A percentile compares a stretch with the other conserved stretches of the same genome.
phyloP scores from a whole-genome alignment of 2,888 invertebrate species.

The Phorcus lineatus region DNA sequence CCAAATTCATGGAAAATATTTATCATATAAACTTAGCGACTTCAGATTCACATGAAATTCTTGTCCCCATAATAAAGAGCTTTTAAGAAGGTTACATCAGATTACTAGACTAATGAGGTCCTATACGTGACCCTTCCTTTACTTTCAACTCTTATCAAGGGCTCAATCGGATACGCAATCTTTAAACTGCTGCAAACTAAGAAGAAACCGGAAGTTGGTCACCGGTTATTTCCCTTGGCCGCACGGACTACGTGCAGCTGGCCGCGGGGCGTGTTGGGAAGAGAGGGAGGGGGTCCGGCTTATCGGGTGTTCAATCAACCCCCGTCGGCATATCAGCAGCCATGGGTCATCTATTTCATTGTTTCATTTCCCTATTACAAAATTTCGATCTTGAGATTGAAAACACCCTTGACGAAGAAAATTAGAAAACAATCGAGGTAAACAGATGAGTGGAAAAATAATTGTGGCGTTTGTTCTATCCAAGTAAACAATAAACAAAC shows the following conservation, averaged over 20 bases:
- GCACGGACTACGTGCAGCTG: neutral
- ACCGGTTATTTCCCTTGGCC: slow-evolving; percentile 15
- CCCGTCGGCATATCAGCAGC: neutral
- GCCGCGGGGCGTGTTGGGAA: slow-evolving; percentile 16
- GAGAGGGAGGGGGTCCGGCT: neutral
- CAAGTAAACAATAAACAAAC: too few relatives aligned
- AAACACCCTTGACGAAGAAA: neutral
- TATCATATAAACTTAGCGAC: too few relatives aligned
- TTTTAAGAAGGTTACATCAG: too few relatives aligned
- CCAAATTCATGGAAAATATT: too few relatives aligned
- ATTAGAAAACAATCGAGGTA: slow-evolving; percentile 1
- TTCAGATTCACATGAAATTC: too few relatives aligned
- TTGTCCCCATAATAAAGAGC: too few relatives aligned
- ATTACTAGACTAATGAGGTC: neutral
- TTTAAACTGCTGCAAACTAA: neutral
- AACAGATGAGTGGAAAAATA: neutral
- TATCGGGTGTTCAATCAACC: neutral
- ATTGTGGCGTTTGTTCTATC: too few relatives aligned
- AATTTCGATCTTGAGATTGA: neutral
- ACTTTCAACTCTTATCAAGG: neutral
- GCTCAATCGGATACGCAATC: neutral
- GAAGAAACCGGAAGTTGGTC: slow-evolving; percentile 19
- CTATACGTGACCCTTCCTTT: slow-evolving; percentile 1
- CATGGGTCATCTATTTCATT: neutral
- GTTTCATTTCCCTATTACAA: slow-evolving; percentile 4